Evolutionary conservation across 2,113 vertebrate species (phyloP).

Genomic region (Syngnathoides biaculeatus): DNA sequence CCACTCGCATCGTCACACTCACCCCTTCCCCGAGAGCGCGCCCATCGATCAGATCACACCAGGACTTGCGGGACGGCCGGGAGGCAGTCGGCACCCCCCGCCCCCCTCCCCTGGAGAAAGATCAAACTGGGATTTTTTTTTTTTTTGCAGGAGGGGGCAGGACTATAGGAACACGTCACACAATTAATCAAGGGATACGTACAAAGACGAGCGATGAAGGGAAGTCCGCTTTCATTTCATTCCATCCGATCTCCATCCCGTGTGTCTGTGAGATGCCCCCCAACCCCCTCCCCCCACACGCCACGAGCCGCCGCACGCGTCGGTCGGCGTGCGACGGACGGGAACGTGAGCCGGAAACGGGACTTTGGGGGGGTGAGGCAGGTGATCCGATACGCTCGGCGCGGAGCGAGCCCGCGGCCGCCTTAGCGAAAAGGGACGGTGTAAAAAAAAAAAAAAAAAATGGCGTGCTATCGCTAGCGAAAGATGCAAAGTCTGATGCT

Average conservation of each 20-base stretch:
- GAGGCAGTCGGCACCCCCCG: slow-evolving; percentile 28
- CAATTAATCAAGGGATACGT: slow-evolving; percentile 47
- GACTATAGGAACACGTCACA: slow-evolving; percentile 24
- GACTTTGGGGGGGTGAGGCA: slow-evolving; percentile 1
- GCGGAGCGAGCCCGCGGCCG: slow-evolving; percentile 5
- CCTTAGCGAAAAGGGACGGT: background rate
- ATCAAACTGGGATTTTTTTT: slow-evolving; percentile 35
- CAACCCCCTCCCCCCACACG: slow-evolving; percentile 36
- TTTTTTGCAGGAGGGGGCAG: background rate
- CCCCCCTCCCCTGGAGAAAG: too few species aligned
- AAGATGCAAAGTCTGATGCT: slow-evolving; percentile 32
- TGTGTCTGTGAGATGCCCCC: slow-evolving; percentile 30
- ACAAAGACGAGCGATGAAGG: slow-evolving; percentile 49
- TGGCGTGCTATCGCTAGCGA: slow-evolving; percentile 1
- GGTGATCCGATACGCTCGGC: background rate
- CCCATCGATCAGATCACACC: slow-evolving; percentile 51
- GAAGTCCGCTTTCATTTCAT: slow-evolving; percentile 51
- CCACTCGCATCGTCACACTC: slow-evolving; percentile 60
- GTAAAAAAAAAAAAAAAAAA: background rate
- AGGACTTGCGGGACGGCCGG: slow-evolving; percentile 33
- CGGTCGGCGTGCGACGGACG: background rate
- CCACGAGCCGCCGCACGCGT: slow-evolving; percentile 11
- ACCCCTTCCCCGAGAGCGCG: slow-evolving; percentile 50
- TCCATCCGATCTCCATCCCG: slow-evolving; percentile 49
- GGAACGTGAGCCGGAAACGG: slow-evolving; percentile 7